Evolutionary conservation across 1,140 invertebrate species (phyloP).

Genomic region (Drosophila pseudoobscura): DNA sequence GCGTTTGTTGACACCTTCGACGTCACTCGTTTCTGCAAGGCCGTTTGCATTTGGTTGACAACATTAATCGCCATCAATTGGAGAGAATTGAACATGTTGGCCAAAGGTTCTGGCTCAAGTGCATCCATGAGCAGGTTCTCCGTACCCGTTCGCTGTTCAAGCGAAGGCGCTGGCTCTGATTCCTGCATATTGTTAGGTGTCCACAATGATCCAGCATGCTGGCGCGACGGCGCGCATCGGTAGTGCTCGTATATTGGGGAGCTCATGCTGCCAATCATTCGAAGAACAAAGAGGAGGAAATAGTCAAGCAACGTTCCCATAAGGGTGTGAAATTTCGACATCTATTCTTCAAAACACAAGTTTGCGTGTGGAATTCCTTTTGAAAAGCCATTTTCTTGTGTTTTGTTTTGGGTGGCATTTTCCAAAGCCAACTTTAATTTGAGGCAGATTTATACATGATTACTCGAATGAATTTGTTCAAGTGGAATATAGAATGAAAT

Average conservation of each 20-base stretch:
- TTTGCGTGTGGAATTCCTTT: conserved; percentile 31
- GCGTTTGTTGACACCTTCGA: conserved; percentile 41
- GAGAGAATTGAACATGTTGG: conserved; percentile 54
- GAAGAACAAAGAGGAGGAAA: conserved; percentile 61
- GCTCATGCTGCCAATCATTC: conserved; percentile 60
- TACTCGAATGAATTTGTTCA: conserved; percentile 7
- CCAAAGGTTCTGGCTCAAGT: conserved; percentile 54
- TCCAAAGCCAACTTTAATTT: conserved; percentile 37
- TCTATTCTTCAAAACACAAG: conserved; percentile 56
- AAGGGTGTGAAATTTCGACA: conserved; percentile 59
- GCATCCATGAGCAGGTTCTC: conserved; percentile 40
- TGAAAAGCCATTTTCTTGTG: conserved; percentile 59
- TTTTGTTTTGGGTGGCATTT: conserved; percentile 46
- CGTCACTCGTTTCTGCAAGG: conserved; percentile 53
- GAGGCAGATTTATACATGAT: conserved; percentile 44
- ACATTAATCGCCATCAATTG: conserved; percentile 60
- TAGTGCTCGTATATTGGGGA: conserved; percentile 71
- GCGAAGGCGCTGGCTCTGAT: conserved; percentile 30
- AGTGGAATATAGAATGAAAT: conserved; percentile 55
- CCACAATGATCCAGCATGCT: conserved; percentile 31
- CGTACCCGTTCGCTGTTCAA: conserved; percentile 20
- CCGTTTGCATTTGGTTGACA: conserved; percentile 49
- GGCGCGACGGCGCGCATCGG: conserved; percentile 49
- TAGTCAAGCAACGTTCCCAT: conserved; percentile 59
- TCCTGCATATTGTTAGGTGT: conserved; percentile 41